Evolutionary conservation across 1,140 invertebrate genomes (phyloP).

Genomic region (Caenorhabditis latens): DNA sequence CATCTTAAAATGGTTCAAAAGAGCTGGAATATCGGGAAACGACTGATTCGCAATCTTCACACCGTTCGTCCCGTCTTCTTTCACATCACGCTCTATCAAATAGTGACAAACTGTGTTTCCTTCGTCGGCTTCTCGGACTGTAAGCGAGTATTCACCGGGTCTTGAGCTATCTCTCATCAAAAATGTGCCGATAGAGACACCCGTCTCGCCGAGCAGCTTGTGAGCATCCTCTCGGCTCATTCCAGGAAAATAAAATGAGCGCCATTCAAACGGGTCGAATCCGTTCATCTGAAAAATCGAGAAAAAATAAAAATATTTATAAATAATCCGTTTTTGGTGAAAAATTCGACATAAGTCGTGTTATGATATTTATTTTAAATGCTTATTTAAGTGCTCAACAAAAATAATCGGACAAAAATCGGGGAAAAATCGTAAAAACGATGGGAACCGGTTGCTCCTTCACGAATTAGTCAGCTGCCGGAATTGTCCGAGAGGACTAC

Average conservation of each 20-base stretch:
- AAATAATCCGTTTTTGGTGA: neutral
- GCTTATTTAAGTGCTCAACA: neutral
- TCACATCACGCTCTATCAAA: neutral
- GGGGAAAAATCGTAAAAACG: neutral
- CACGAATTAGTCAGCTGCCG: constrained; percentile 9
- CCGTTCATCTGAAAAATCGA: constrained; percentile 43
- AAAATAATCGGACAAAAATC: neutral
- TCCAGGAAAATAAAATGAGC: constrained; percentile 68
- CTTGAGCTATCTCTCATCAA: constrained; percentile 69
- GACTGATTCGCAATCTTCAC: constrained; percentile 89
- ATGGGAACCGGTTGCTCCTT: neutral
- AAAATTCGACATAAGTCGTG: neutral
- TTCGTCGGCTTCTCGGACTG: constrained; percentile 66
- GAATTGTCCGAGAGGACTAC: constrained; percentile 19
- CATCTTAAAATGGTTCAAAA: constrained; percentile 92
- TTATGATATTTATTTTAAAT: neutral
- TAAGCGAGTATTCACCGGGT: constrained; percentile 68
- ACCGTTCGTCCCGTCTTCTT: constrained; percentile 12
- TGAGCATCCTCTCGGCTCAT: constrained; percentile 69
- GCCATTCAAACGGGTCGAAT: constrained; percentile 70
- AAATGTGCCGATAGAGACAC: constrained; percentile 67
- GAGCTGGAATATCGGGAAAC: constrained; percentile 90
- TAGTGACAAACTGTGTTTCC: constrained; percentile 42
- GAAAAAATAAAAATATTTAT: too few relatives aligned
- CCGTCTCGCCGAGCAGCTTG: constrained; percentile 54